Evolutionary conservation across 2,888 invertebrate species (phyloP), one percentile per base, ranked within the genome.

Genomic region (Phyllotreta striolata): DNA sequence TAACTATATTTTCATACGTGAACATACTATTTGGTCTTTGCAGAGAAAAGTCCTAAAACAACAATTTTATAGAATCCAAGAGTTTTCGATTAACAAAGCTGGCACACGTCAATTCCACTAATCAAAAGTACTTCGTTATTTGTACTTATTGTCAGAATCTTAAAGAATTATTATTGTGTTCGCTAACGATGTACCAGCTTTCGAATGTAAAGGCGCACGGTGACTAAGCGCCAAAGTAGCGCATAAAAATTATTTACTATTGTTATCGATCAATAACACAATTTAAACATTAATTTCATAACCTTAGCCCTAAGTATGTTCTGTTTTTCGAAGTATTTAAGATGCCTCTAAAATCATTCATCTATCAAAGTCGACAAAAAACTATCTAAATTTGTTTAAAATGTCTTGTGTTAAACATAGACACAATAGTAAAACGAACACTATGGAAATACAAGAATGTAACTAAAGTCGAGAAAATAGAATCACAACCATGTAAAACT

Each of bases 21-120:
- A 73, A 74, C 70, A 72, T 71, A 67, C 72, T 72, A 72, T 69
- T 74, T 75, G 74, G 76, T 75, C 74, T 70, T 70, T 62, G 73
- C 65, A 70, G 67, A 69, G 13, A 47, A 47, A 47, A 64, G 66
- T 61, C 57, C 65, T 65, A 68, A 66, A 54, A 38, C 55, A 55
- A 40, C 14, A 55, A 37, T 37, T 52, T 40, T n/a, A 24, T 43
- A 52, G 40, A 41, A 41, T 10, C 35, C 1, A 24, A 24, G 43
- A n/a, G 6, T 55, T 7, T n/a, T 9, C 37, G 34, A 35, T 49
- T 35, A n/a, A 24, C 8, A 41, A 49, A 41, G 40, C 34, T 46
- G 58, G 49, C 34, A 58, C 49, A 58, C 38, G 7, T 40, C 34
- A 58, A 47, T 51, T 49, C 9, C 44, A 40, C n/a, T n/a, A 41